These are phyloP conservation scores for Microctonus hyperodae DNA, from an alignment of 2,888 invertebrate species.

Conservation along the genomic window DNA sequence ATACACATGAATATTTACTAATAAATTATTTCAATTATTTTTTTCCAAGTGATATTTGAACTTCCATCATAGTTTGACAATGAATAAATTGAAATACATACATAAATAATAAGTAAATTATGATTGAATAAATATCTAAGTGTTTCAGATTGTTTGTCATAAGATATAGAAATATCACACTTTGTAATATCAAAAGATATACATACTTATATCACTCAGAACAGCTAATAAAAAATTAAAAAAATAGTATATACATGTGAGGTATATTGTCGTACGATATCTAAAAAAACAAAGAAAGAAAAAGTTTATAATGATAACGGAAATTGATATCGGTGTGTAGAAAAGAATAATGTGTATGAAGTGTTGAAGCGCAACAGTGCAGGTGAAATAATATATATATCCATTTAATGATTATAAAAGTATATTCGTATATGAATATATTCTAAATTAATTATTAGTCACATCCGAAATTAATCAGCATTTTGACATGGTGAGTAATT, in stretches of 20 bases:
- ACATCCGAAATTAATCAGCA: background rate
- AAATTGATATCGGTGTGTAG: background rate
- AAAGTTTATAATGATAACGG: background rate
- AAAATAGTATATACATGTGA: no score
- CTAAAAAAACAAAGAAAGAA: background rate
- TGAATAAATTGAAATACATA: background rate
- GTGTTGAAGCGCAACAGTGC: background rate
- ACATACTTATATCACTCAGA: background rate
- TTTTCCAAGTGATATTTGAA: background rate
- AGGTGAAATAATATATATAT: background rate
- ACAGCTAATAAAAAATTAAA: background rate
- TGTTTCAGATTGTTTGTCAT: background rate
- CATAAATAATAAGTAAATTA: background rate
- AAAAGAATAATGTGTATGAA: background rate
- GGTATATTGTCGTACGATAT: background rate
- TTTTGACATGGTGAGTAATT: slow-evolving; percentile 19
- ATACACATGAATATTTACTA: background rate
- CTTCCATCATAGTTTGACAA: background rate
- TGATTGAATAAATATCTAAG: background rate
- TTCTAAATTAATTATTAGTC: background rate
- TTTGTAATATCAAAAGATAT: background rate
- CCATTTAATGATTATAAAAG: background rate
- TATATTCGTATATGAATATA: background rate
- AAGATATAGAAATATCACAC: background rate
- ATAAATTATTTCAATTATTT: no score